These are phyloP conservation scores for Trachymyrmex septentrionalis DNA, from an alignment of 1,140 invertebrate genomes.

Conservation along the genomic window DNA sequence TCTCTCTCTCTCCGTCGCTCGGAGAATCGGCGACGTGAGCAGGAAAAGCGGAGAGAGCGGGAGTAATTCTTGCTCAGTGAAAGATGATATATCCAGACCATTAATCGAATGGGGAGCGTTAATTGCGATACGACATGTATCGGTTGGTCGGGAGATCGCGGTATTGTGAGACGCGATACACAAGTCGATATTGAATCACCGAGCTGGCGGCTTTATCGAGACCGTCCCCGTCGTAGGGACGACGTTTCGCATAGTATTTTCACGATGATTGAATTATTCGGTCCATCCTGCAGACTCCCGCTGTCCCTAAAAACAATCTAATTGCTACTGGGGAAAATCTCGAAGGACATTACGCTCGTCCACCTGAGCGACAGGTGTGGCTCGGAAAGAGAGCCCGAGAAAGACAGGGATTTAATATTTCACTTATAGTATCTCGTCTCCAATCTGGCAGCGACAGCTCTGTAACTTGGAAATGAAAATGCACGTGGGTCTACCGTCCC, in stretches of 20 bases:
- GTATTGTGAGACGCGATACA: slow-evolving; percentile 5
- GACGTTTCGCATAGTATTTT: slow-evolving; percentile 37
- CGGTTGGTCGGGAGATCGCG: slow-evolving; percentile 17
- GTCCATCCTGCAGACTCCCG: neutral
- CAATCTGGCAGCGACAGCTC: slow-evolving; percentile 83
- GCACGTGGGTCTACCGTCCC: slow-evolving; percentile 69
- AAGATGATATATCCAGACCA: slow-evolving; percentile 50
- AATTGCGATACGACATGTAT: slow-evolving; percentile 51
- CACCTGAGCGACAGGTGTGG: slow-evolving; percentile 65
- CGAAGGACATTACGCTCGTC: slow-evolving; percentile 45
- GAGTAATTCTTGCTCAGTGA: slow-evolving; percentile 1
- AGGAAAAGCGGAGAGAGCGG: neutral
- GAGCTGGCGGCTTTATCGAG: neutral
- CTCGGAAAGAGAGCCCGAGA: slow-evolving; percentile 62
- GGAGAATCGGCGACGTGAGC: slow-evolving; percentile 1
- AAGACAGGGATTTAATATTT: slow-evolving; percentile 82
- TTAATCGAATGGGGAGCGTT: slow-evolving; percentile 12
- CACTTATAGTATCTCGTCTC: slow-evolving; percentile 84
- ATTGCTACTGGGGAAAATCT: slow-evolving; percentile 47
- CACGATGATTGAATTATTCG: slow-evolving; percentile 58
- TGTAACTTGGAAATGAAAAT: slow-evolving; percentile 84
- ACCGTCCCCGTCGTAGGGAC: neutral
- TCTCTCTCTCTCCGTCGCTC: neutral
- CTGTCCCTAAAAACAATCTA: slow-evolving; percentile 47
- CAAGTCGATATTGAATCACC: slow-evolving; percentile 38